Evolutionary conservation across 2,113 vertebrate genomes (phyloP).

Genomic region (Rissa tridactyla): DNA sequence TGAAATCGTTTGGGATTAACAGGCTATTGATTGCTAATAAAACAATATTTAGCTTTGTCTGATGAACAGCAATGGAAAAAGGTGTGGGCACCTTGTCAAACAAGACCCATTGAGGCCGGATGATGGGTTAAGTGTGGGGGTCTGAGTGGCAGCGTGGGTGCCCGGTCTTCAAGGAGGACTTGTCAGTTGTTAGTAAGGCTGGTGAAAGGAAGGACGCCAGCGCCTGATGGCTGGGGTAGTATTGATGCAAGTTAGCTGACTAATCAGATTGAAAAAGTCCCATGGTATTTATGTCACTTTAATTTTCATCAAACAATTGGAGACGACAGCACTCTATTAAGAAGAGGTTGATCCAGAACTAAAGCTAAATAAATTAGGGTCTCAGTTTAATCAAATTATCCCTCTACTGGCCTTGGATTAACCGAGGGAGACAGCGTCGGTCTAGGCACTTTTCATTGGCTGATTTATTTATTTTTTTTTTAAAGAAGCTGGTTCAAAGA

Average conservation of each 20-base stretch:
- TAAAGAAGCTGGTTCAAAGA: constrained; percentile 69
- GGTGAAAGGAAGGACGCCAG: constrained; percentile 81
- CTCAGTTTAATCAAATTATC: constrained; percentile 88
- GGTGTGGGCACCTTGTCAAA: constrained; percentile 84
- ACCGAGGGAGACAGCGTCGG: constrained; percentile 74
- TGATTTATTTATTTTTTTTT: constrained; percentile 53
- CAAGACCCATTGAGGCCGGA: constrained; percentile 77
- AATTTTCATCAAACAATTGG: constrained; percentile 86
- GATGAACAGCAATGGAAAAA: constrained; percentile 73
- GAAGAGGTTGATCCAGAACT: constrained; percentile 86
- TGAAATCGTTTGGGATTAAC: constrained; percentile 80
- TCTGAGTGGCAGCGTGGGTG: constrained; percentile 78
- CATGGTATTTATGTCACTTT: constrained; percentile 90
- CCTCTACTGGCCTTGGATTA: constrained; percentile 80
- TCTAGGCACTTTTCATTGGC: constrained; percentile 74
- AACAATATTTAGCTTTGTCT: constrained; percentile 89
- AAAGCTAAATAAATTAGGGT: constrained; percentile 92
- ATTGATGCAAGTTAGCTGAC: constrained; percentile 82
- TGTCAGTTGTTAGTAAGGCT: constrained; percentile 76
- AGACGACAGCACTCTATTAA: constrained; percentile 85
- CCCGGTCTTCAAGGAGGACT: constrained; percentile 75
- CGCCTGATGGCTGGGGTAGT: constrained; percentile 80
- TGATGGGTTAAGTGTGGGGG: constrained; percentile 83
- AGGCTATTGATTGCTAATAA: constrained; percentile 88
- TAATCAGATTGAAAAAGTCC: constrained; percentile 88